phyloP scores from a whole-genome alignment of 2,113 vertebrate genomes.

The Lamprotornis superbus region DNA sequence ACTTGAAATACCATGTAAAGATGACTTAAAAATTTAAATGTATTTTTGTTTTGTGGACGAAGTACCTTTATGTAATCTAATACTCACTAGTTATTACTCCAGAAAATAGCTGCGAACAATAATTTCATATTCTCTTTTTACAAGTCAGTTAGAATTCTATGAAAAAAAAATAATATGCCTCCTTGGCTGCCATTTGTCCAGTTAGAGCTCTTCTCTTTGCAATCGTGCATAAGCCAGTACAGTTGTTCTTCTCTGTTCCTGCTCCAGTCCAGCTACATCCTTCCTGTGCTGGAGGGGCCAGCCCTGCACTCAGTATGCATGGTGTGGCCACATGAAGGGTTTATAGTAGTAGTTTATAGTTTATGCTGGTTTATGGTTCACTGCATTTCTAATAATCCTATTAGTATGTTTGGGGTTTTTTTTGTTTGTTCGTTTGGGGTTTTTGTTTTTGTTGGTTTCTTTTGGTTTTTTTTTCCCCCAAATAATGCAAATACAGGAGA shows the following conservation, averaged over 20 bases:
- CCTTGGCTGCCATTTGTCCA: not conserved
- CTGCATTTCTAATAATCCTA: not conserved
- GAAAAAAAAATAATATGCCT: not conserved
- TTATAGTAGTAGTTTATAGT: not conserved
- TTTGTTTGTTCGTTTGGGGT: no score
- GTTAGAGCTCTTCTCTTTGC: not conserved
- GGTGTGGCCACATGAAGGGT: not conserved
- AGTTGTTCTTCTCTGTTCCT: not conserved
- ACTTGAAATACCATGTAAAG: not conserved
- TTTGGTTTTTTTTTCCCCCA: not conserved
- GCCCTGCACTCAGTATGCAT: not conserved
- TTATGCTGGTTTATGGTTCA: not conserved
- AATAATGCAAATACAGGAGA: not conserved
- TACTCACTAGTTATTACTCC: not conserved
- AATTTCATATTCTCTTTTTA: not conserved
- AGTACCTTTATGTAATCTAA: not conserved
- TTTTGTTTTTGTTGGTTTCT: no score
- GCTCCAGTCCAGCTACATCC: not conserved
- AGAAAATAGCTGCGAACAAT: not conserved
- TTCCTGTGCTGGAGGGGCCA: not conserved
- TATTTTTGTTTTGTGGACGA: not conserved
- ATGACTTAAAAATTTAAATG: not conserved
- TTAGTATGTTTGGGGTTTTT: not conserved
- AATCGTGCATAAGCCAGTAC: accelerated
- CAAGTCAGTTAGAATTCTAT: not conserved